A percentile compares a stretch with the other conserved stretches of the same genome.
phyloP scores from a whole-genome alignment of 2,888 invertebrate species.

The Brenthis hecate region DNA sequence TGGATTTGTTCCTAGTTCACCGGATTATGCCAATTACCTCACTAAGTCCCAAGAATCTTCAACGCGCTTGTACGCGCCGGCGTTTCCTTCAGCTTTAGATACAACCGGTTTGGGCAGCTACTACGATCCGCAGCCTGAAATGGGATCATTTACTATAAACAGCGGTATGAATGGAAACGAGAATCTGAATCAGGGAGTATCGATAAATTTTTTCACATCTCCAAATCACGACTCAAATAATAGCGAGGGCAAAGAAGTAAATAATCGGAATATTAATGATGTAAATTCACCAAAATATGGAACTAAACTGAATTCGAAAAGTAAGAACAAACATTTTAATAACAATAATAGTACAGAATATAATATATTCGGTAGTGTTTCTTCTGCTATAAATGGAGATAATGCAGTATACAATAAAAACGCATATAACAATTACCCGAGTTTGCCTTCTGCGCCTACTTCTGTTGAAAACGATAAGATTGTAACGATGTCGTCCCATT shows the following conservation, averaged over 20 bases:
- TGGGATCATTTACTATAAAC: slow-evolving; percentile 47
- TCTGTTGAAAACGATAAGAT: slow-evolving; percentile 26
- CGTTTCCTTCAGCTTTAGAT: slow-evolving; percentile 68
- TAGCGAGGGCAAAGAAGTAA: slow-evolving; percentile 51
- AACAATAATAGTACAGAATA: slow-evolving; percentile 57
- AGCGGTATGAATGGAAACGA: slow-evolving; percentile 56
- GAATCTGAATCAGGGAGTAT: slow-evolving; percentile 56
- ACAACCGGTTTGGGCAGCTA: slow-evolving; percentile 55
- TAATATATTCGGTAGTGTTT: slow-evolving; percentile 50
- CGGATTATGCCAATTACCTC: slow-evolving; percentile 64
- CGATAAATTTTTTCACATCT: slow-evolving; percentile 56
- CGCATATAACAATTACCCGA: slow-evolving; percentile 30
- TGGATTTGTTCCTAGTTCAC: slow-evolving; percentile 72
- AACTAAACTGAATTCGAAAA: slow-evolving; percentile 62
- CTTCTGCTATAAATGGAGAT: slow-evolving; percentile 40
- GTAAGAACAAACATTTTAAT: slow-evolving; percentile 51
- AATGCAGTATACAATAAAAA: slow-evolving; percentile 31
- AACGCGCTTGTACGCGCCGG: slow-evolving; percentile 67
- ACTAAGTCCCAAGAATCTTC: slow-evolving; percentile 59
- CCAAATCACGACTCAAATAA: slow-evolving; percentile 52
- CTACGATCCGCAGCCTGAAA: slow-evolving; percentile 54
- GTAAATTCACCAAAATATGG: slow-evolving; percentile 64
- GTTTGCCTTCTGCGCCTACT: slow-evolving; percentile 11
- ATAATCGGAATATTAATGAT: slow-evolving; percentile 49
- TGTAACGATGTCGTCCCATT: slow-evolving; percentile 45